Evolutionary conservation across 2,888 invertebrate species (phyloP).

Genomic region (Volucella zonaria): DNA sequence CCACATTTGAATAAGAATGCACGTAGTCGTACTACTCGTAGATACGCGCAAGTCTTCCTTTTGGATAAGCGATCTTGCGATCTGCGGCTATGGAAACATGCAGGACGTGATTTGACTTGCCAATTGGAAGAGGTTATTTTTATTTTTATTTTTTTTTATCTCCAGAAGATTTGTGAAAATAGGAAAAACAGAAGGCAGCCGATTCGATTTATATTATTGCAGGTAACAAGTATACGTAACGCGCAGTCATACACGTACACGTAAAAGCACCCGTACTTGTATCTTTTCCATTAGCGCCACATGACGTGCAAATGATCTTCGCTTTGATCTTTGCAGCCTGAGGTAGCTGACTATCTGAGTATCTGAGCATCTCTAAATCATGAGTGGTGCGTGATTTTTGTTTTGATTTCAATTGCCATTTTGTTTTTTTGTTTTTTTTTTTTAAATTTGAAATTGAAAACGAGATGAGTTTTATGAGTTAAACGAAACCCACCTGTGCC

Average conservation of each 20-base stretch:
- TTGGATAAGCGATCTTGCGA: slow-evolving; percentile 53
- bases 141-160: background rate
- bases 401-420: slow-evolving; percentile 5
- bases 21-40: background rate
- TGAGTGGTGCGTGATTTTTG: slow-evolving; percentile 39
- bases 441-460: slow-evolving; percentile 65
- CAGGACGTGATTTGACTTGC: slow-evolving; percentile 60
- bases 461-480: slow-evolving; percentile 62
- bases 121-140: slow-evolving; percentile 15
- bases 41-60: slow-evolving; percentile 2
- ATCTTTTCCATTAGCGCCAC: slow-evolving; percentile 53
- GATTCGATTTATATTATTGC: too few species aligned
- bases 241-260: background rate
- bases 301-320: slow-evolving; percentile 39
- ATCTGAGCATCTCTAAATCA: too few species aligned
- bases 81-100: slow-evolving; percentile 48
- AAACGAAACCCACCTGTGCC: slow-evolving; percentile 57
- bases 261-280: background rate
- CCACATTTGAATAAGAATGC: slow-evolving; percentile 66
- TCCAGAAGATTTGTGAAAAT: too few species aligned
- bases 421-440: slow-evolving; percentile 14
- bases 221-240: too few species aligned
- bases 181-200: too few species aligned
- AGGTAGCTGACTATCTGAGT: background rate
- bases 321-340: slow-evolving; percentile 52